Percentiles rank a stretch among this genome's conserved stretches.
phyloP scores from a whole-genome alignment of 2,797 vertebrate genomes.

The Urocyon cinereoargenteus region DNA sequence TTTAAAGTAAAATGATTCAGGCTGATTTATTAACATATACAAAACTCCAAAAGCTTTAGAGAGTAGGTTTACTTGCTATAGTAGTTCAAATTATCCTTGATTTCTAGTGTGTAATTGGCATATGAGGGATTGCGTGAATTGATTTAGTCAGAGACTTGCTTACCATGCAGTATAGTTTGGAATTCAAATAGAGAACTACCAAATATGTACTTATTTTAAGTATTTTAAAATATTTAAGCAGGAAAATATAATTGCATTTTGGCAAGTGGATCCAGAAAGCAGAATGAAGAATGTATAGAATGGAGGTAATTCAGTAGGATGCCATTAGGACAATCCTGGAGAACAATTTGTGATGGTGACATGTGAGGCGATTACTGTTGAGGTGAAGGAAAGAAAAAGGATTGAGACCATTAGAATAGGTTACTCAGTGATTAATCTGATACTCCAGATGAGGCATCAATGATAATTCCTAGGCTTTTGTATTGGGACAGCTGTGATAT shows the following conservation, averaged over 20 bases:
- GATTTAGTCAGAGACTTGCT: not conserved
- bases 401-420: not conserved
- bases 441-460: not conserved
- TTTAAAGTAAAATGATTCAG: not conserved
- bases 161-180: not conserved
- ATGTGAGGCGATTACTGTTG: not conserved
- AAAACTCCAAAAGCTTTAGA: not conserved
- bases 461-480: not conserved
- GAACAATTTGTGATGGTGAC: not conserved
- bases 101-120: not conserved
- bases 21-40: not conserved
- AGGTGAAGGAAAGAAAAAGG: not conserved
- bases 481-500: not conserved
- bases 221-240: not conserved
- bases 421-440: not conserved
- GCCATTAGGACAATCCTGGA: not conserved
- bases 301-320: not conserved
- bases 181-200: constrained; percentile 23
- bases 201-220: not conserved
- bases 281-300: not conserved
- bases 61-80: not conserved
- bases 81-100: constrained; percentile 12
- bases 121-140: not conserved
- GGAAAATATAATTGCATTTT: not conserved
- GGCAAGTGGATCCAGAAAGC: not conserved